Evolutionary conservation across 2,797 vertebrate species (phyloP).

Genomic region (Danio kyathit): DNA sequence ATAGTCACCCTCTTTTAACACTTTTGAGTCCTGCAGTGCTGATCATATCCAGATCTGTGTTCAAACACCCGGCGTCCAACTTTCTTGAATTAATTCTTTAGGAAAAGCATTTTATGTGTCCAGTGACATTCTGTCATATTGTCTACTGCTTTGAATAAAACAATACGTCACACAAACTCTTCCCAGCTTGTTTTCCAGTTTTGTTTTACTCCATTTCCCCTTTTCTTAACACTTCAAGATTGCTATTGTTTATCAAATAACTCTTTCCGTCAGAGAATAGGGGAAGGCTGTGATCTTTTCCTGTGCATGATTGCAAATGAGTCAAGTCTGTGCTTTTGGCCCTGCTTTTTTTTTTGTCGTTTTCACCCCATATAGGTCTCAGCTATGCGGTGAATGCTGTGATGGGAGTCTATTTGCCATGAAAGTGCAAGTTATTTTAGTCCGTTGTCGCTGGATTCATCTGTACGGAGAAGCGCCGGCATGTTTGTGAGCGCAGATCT

Average conservation of each 20-base stretch:
- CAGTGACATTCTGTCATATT: conserved; percentile 18
- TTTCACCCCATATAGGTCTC: conserved; percentile 70
- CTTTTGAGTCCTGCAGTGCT: background rate
- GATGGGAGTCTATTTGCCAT: conserved; percentile 78
- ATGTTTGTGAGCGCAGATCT: conserved; percentile 62
- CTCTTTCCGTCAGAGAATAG: conserved; percentile 51
- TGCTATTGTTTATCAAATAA: conserved; percentile 67
- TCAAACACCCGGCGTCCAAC: background rate
- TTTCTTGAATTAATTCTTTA: no score
- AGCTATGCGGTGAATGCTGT: conserved; percentile 67
- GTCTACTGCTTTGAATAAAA: conserved; percentile 62
- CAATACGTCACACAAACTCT: conserved; percentile 36
- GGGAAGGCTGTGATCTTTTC: conserved; percentile 44
- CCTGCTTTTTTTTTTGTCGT: conserved; percentile 62
- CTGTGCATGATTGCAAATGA: conserved; percentile 48
- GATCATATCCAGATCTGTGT: background rate
- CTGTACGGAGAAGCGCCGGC: conserved; percentile 67
- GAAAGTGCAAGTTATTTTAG: conserved; percentile 81
- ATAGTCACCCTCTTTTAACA: conserved; percentile 68
- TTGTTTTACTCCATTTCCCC: conserved; percentile 31
- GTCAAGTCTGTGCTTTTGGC: conserved; percentile 60
- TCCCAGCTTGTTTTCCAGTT: conserved; percentile 1
- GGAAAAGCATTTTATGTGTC: conserved; percentile 17
- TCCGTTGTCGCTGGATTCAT: conserved; percentile 71
- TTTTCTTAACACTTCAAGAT: conserved; percentile 61